Evolutionary conservation across 2,797 vertebrate genomes (phyloP).

Genomic region (Enteromius unitaeniatus): DNA sequence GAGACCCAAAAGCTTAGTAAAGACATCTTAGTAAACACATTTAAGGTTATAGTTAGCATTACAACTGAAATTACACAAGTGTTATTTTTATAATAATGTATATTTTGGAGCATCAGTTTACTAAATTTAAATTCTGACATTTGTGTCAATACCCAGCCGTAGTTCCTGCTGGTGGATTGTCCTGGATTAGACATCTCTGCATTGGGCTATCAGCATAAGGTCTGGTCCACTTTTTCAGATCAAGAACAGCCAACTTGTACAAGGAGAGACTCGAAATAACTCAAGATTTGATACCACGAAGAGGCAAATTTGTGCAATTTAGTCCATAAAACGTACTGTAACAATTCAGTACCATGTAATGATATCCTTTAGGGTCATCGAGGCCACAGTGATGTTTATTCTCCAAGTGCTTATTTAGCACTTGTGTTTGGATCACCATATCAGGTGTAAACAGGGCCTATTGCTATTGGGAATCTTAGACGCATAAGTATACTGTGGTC

Average conservation of each 20-base stretch:
- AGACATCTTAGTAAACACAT: no score
- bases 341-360: not conserved
- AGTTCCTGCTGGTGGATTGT: not conserved
- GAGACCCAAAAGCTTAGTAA: no score
- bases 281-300: not conserved
- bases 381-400: not conserved
- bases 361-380: not conserved
- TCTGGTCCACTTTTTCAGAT: not conserved
- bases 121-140: no score
- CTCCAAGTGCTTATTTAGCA: not conserved
- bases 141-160: no score
- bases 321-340: not conserved
- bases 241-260: no score
- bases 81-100: no score
- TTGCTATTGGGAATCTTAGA: not conserved
- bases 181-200: not conserved
- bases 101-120: no score
- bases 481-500: not conserved
- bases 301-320: not conserved
- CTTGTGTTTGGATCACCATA: not conserved
- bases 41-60: no score
- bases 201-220: not conserved
- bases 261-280: not conserved
- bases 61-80: no score
- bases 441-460: conserved; percentile 4